Conservation (phyloP, 2,888 invertebrate genomes). For the Taphrorychus bicolor region DNA sequence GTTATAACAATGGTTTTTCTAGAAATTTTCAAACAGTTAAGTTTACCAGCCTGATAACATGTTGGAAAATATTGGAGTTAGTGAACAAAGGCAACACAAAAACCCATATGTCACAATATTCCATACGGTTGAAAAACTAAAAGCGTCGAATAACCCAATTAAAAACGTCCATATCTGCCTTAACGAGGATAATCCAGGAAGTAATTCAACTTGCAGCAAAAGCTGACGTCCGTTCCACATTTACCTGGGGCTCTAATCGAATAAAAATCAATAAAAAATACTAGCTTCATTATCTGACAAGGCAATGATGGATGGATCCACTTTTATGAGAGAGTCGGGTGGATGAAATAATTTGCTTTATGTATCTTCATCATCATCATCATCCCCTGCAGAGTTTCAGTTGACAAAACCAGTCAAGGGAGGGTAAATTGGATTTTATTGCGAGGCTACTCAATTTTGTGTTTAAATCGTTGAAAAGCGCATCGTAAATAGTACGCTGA, state of each 20-base stretch:
- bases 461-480: not conserved
- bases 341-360: constrained; percentile 14
- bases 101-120: too few relatives aligned
- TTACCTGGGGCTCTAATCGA: constrained; percentile 8
- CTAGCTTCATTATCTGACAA: constrained; percentile 24
- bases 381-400: not conserved
- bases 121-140: too few relatives aligned
- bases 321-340: constrained; percentile 1
- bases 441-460: not conserved
- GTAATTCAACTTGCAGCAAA: not conserved
- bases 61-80: too few relatives aligned
- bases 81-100: too few relatives aligned
- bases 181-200: not conserved
- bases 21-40: too few relatives aligned
- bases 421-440: not conserved
- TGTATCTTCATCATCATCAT: constrained; percentile 1
- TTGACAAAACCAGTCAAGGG: not conserved
- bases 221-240: not conserved
- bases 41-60: too few relatives aligned
- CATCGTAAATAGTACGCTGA: too few relatives aligned
- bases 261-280: constrained; percentile 21
- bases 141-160: too few relatives aligned
- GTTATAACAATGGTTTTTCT: too few relatives aligned
- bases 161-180: too few relatives aligned
- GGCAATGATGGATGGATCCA: constrained; percentile 18